Conservation (phyloP, 2,113 vertebrate species). For the Parotia lawesii region DNA sequence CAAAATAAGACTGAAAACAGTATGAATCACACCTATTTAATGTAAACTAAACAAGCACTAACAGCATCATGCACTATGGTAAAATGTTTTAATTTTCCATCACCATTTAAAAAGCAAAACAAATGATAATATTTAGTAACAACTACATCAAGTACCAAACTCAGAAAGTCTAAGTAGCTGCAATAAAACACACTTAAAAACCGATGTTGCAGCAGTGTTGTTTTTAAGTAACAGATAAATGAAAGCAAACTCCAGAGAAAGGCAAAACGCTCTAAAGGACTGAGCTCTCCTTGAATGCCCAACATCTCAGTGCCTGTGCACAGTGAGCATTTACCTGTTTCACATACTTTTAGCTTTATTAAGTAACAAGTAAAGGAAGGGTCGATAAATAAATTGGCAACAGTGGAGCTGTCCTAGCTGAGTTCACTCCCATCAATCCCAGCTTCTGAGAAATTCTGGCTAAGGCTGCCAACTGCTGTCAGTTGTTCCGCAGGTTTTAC, state of each 20-base stretch:
- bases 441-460: neutral
- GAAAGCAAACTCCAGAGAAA: neutral
- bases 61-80: neutral
- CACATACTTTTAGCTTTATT: neutral
- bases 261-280: neutral
- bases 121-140: neutral
- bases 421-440: neutral
- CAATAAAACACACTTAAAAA: neutral
- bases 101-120: neutral
- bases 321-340: neutral
- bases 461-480: neutral
- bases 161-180: neutral
- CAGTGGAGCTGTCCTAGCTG: neutral
- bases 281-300: neutral
- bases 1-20: neutral
- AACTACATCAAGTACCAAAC: neutral
- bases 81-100: neutral
- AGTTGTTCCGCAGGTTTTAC: neutral
- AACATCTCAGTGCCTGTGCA: neutral
- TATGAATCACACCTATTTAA: neutral
- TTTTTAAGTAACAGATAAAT: neutral
- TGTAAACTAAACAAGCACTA: neutral
- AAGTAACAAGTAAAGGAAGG: neutral
- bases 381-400: neutral
- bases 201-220: accelerated